phyloP scores from a whole-genome alignment of 1,140 invertebrate species.

The Lepidotrigona ventralis region DNA sequence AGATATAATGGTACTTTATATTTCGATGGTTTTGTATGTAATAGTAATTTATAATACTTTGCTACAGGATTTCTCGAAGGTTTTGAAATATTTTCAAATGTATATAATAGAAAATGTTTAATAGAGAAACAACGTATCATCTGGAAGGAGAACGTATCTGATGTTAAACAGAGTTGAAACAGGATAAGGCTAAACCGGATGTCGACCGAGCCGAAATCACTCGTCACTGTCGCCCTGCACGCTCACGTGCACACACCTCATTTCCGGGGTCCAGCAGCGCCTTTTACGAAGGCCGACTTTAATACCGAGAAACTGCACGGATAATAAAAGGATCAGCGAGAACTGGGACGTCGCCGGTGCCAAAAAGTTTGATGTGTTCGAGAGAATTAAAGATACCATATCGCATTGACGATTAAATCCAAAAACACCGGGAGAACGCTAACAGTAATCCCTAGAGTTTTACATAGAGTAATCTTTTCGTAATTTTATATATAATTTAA shows the following conservation, averaged over 20 bases:
- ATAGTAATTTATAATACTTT: too few species aligned
- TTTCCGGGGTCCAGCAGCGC: constrained; percentile 22
- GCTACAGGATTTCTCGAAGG: too few species aligned
- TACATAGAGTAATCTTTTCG: too few species aligned
- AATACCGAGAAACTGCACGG: constrained; percentile 37
- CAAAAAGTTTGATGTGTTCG: constrained; percentile 45
- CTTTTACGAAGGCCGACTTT: constrained; percentile 38
- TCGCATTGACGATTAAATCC: constrained; percentile 23
- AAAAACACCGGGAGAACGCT: constrained; percentile 6
- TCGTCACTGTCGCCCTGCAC: background rate
- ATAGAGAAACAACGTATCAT: too few species aligned
- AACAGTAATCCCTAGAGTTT: background rate
- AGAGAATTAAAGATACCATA: constrained; percentile 26
- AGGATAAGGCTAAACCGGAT: constrained; percentile 22
- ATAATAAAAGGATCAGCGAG: constrained; percentile 46
- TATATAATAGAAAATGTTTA: too few species aligned
- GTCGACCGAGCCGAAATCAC: background rate
- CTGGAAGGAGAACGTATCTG: too few species aligned
- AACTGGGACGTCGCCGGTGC: constrained; percentile 39
- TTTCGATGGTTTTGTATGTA: too few species aligned
- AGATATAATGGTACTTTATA: too few species aligned
- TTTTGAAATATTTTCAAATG: too few species aligned
- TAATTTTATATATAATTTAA: too few species aligned
- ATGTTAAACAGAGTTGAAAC: background rate
- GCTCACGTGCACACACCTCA: background rate